Evolutionary conservation across 1,140 invertebrate species (phyloP).

Genomic region (Aplysia californica): DNA sequence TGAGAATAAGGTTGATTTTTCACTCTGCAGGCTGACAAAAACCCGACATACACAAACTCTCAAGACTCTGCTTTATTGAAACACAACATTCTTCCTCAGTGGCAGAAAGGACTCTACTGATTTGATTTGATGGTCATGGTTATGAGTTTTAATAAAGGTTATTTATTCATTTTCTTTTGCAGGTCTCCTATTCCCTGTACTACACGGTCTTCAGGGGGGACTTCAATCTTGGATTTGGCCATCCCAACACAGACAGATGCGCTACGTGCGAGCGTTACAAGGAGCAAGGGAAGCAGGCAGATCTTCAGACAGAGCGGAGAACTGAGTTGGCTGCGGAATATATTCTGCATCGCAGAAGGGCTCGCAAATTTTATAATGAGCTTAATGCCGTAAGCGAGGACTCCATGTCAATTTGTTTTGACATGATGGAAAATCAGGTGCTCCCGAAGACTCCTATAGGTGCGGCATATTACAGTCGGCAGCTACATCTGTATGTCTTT

Average conservation of each 20-base stretch:
- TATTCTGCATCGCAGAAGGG: slow-evolving; percentile 14
- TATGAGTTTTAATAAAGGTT: no score
- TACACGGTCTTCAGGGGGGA: slow-evolving; percentile 7
- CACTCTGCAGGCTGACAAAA: no score
- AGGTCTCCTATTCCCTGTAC: slow-evolving; percentile 21
- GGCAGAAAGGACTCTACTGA: no score
- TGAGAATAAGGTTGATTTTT: no score
- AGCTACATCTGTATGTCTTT: slow-evolving; percentile 25
- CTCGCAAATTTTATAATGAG: slow-evolving; percentile 13
- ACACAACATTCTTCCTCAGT: no score
- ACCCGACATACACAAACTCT: no score
- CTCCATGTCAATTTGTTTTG: slow-evolving; percentile 15
- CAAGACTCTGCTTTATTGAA: no score
- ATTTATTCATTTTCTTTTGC: no score
- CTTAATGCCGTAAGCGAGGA: slow-evolving; percentile 3
- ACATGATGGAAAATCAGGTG: slow-evolving; percentile 30
- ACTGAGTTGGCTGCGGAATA: not conserved
- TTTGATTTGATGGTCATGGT: no score
- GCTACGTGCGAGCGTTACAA: not conserved
- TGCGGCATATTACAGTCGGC: slow-evolving; percentile 21
- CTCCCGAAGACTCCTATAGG: slow-evolving; percentile 22
- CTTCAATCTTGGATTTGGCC: slow-evolving; percentile 32
- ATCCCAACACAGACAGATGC: slow-evolving; percentile 11
- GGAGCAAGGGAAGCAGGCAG: no score
- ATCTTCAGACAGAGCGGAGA: no score